A percentile compares a stretch with the other conserved stretches of the same genome.
Conservation (phyloP, 2,888 invertebrate genomes). For the Aleiodes alternator region DNA sequence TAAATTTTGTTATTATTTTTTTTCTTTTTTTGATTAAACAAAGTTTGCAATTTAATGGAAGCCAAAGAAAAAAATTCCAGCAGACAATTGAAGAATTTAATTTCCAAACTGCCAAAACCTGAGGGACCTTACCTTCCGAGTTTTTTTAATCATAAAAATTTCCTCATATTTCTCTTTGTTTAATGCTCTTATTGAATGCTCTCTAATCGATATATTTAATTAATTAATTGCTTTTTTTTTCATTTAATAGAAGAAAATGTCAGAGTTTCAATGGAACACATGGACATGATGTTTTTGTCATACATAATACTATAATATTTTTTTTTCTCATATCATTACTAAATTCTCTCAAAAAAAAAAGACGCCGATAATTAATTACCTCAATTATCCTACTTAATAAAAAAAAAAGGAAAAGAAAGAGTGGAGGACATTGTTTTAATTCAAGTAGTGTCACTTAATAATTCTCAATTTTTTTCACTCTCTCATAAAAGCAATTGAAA, state of each 20-base stretch:
- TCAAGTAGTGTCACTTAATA: constrained; percentile 48
- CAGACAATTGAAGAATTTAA: constrained; percentile 24
- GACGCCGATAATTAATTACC: constrained; percentile 12
- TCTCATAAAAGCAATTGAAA: constrained; percentile 46
- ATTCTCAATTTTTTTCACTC: constrained; percentile 42
- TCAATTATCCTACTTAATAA: constrained; percentile 31
- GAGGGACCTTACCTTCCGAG: constrained; percentile 25
- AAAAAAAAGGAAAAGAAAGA: constrained; percentile 37
- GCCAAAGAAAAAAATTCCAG: constrained; percentile 4
- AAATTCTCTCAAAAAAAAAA: not conserved
- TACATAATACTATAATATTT: constrained; percentile 53
- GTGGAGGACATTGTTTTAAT: constrained; percentile 52
- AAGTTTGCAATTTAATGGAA: too few relatives aligned
- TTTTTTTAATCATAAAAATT: not conserved
- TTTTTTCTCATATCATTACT: constrained; percentile 19
- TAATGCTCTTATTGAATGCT: too few relatives aligned
- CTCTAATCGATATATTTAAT: too few relatives aligned
- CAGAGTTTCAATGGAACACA: constrained; percentile 53
- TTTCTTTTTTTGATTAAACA: too few relatives aligned
- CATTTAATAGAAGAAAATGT: constrained; percentile 16
- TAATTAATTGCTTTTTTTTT: too few relatives aligned
- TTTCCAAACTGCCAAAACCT: constrained; percentile 27
- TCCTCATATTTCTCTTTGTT: not conserved
- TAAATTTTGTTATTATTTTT: too few relatives aligned
- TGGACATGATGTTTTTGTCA: constrained; percentile 55